Evolutionary conservation across 1,140 invertebrate genomes (phyloP).

Genomic region (Zophobas morio): DNA sequence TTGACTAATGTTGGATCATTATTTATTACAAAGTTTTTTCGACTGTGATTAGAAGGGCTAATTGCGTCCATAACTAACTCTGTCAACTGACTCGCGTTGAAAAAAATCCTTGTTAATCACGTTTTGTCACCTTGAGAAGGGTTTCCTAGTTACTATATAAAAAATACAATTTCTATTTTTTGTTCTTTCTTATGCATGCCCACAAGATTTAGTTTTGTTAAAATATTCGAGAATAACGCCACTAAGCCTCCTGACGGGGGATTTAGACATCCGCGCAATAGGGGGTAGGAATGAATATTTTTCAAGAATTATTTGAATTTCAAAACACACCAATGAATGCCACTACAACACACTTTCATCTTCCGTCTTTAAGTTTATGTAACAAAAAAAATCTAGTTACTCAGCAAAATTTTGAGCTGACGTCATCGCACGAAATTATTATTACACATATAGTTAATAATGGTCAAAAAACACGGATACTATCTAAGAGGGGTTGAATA

Average conservation of each 20-base stretch:
- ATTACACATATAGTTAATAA: too few species aligned
- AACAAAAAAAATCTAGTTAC: too few species aligned
- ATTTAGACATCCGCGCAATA: constrained; percentile 6
- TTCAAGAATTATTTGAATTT: constrained; percentile 18
- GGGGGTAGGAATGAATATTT: constrained; percentile 18
- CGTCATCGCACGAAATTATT: too few species aligned
- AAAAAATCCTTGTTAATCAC: background rate
- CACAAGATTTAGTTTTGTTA: constrained; percentile 1
- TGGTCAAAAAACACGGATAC: too few species aligned
- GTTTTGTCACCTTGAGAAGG: background rate
- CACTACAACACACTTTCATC: too few species aligned
- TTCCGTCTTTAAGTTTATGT: too few species aligned
- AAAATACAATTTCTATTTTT: background rate
- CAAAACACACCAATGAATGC: background rate
- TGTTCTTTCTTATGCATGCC: background rate
- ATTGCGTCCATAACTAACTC: constrained; percentile 25
- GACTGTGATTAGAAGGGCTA: constrained; percentile 21
- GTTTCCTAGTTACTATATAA: too few species aligned
- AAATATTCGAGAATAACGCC: constrained; percentile 4
- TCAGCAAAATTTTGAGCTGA: too few species aligned
- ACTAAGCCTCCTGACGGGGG: background rate
- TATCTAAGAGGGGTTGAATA: too few species aligned
- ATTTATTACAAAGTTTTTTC: constrained; percentile 19
- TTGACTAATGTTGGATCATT: constrained; percentile 12
- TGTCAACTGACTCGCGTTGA: background rate